A percentile compares a stretch with the other conserved stretches of the same genome.
These are phyloP conservation scores for Dreissena rostriformis DNA, from an alignment of 1,140 invertebrate species.

Conservation along the genomic window DNA sequence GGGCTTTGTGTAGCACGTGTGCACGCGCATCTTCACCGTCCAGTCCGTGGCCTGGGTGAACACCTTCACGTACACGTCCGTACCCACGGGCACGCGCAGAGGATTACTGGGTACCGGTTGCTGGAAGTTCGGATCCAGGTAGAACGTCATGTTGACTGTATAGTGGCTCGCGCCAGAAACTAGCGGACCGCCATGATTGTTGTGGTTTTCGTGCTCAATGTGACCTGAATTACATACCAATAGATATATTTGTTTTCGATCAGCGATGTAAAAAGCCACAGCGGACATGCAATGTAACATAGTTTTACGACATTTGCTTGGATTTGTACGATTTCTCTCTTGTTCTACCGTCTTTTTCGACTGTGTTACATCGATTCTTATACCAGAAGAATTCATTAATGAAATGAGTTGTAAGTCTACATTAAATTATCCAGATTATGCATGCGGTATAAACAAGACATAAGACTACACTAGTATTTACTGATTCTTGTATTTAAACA, in stretches of 20 bases:
- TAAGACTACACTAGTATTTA: neutral
- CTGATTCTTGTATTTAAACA: too few relatives aligned
- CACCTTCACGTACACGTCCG: conserved; percentile 54
- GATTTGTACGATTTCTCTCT: too few relatives aligned
- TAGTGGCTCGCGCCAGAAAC: conserved; percentile 20
- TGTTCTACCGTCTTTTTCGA: neutral
- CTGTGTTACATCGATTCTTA: neutral
- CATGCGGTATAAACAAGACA: neutral
- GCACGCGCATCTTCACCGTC: conserved; percentile 46
- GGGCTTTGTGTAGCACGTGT: conserved; percentile 46
- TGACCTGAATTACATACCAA: neutral
- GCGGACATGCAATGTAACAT: too few relatives aligned
- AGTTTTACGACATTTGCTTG: too few relatives aligned
- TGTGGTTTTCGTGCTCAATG: neutral
- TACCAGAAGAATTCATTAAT: neutral
- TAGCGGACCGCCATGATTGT: neutral
- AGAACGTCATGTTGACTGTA: conserved; percentile 33
- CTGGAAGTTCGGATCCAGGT: conserved; percentile 35
- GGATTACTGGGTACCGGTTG: conserved; percentile 14
- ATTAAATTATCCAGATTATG: neutral
- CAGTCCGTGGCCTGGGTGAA: conserved; percentile 33
- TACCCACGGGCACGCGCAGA: conserved; percentile 33
- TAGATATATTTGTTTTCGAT: too few relatives aligned
- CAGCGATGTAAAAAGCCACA: too few relatives aligned
- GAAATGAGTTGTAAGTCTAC: neutral